These are phyloP conservation scores for Silurus aristotelis DNA, from an alignment of 2,797 vertebrate genomes.

Conservation along the genomic window DNA sequence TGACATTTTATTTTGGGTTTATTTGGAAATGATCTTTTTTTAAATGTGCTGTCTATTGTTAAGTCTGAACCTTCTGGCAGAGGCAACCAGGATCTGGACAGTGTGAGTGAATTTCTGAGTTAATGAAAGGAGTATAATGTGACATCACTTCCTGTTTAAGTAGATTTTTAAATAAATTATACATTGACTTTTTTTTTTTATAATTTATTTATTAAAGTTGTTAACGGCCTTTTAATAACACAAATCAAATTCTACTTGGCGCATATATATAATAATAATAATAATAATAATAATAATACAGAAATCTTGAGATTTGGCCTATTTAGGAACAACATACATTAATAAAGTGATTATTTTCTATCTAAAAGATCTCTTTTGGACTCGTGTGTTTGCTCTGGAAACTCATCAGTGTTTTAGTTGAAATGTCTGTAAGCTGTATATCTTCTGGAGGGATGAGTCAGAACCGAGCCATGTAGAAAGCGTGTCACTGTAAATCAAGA, in stretches of 20 bases:
- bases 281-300: no score
- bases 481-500: constrained; percentile 44
- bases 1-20: not conserved
- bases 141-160: not conserved
- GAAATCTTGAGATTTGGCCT: no score
- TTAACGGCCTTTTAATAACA: not conserved
- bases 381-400: not conserved
- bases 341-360: not conserved
- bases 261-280: no score
- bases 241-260: not conserved
- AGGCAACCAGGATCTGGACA: not conserved
- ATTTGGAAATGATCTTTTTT: not conserved
- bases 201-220: not conserved
- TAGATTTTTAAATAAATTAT: not conserved
- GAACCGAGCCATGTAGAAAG: constrained; percentile 1
- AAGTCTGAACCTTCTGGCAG: not conserved
- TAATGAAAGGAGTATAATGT: not conserved
- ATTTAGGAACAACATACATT: no score
- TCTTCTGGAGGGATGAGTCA: constrained; percentile 7
- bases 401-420: not conserved
- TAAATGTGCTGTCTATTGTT: not conserved
- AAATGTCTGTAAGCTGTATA: not conserved
- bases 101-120: not conserved
- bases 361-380: not conserved
- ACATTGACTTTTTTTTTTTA: not conserved